Conservation (phyloP, 2,113 vertebrate species). For the Martes martes region DNA sequence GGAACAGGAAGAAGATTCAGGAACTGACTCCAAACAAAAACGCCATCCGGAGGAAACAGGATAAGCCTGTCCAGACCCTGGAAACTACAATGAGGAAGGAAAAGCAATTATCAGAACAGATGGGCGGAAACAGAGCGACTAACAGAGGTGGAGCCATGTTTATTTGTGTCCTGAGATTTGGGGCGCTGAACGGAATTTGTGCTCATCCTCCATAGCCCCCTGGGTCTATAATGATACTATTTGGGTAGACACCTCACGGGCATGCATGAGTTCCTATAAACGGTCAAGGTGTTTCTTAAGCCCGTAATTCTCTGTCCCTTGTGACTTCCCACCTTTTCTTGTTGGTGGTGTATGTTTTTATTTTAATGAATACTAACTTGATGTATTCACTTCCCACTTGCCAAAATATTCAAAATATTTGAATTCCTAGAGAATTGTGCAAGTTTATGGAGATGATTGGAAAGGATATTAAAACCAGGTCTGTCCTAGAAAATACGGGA, state of each 20-base stretch:
- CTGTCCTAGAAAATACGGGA: slow-evolving; percentile 34
- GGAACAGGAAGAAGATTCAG: slow-evolving; percentile 58
- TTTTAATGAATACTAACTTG: not conserved
- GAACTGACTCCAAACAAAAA: slow-evolving; percentile 58
- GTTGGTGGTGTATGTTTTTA: not conserved
- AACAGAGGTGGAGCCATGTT: not conserved
- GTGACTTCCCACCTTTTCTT: not conserved
- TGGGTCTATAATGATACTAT: not conserved
- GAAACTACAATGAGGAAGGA: slow-evolving; percentile 58
- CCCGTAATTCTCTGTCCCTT: not conserved
- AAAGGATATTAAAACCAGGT: slow-evolving; percentile 46
- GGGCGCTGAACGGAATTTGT: not conserved
- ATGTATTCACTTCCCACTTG: slow-evolving; percentile 41
- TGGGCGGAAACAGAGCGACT: slow-evolving; percentile 48
- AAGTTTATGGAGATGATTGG: not conserved
- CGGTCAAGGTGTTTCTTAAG: not conserved
- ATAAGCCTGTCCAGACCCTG: slow-evolving; percentile 55
- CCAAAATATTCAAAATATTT: slow-evolving; percentile 21
- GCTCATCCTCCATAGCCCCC: not conserved
- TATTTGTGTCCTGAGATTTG: not conserved
- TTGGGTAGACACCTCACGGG: not conserved
- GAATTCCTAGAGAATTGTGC: slow-evolving; percentile 28
- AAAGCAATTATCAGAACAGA: slow-evolving; percentile 64
- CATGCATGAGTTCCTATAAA: not conserved
- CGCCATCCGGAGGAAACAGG: slow-evolving; percentile 66